A percentile compares a stretch with the other conserved stretches of the same genome.
These are phyloP conservation scores for Drosophila micromelanica DNA, from an alignment of 1,140 invertebrate genomes.

Conservation along the genomic window DNA sequence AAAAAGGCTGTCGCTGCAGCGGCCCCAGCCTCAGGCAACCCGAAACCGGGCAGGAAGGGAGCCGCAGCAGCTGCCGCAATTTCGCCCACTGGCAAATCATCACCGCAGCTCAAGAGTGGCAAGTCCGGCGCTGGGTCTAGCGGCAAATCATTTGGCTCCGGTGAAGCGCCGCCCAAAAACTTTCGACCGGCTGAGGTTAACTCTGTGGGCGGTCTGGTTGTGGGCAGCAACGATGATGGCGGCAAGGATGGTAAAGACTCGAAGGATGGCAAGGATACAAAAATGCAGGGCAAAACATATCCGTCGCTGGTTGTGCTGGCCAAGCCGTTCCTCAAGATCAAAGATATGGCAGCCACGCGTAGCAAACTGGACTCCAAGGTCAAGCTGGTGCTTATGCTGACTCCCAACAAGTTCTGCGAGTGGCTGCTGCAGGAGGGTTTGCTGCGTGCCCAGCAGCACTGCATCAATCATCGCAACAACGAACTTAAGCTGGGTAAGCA, in stretches of 20 bases:
- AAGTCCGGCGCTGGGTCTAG: conserved; percentile 35
- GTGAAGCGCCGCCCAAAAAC: conserved; percentile 64
- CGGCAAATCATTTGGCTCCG: conserved; percentile 36
- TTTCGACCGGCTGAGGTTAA: conserved; percentile 88
- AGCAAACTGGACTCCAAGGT: conserved; percentile 89
- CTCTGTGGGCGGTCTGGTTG: conserved; percentile 88
- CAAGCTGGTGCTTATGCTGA: conserved; percentile 91
- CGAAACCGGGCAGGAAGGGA: conserved; percentile 49
- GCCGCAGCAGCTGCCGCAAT: conserved; percentile 5
- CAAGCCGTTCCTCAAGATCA: conserved; percentile 89
- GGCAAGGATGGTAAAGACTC: conserved; percentile 86
- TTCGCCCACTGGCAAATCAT: conserved; percentile 41
- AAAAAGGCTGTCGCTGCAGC: conserved; percentile 64
- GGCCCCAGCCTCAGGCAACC: neutral
- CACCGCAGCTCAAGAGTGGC: conserved; percentile 51
- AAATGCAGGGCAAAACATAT: conserved; percentile 92
- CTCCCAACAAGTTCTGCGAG: conserved; percentile 92
- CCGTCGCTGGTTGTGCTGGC: conserved; percentile 93
- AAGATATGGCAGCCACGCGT: conserved; percentile 87
- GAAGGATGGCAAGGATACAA: conserved; percentile 87
- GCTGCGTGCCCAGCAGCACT: conserved; percentile 91
- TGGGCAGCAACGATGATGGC: conserved; percentile 85
- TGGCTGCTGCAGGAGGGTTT: conserved; percentile 94
- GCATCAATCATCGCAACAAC: conserved; percentile 87
- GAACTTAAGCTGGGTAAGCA: conserved; percentile 89